A percentile compares a stretch with the other conserved stretches of the same genome.
These are phyloP conservation scores for Harmothoe impar DNA, from an alignment of 2,888 invertebrate species.

Conservation along the genomic window DNA sequence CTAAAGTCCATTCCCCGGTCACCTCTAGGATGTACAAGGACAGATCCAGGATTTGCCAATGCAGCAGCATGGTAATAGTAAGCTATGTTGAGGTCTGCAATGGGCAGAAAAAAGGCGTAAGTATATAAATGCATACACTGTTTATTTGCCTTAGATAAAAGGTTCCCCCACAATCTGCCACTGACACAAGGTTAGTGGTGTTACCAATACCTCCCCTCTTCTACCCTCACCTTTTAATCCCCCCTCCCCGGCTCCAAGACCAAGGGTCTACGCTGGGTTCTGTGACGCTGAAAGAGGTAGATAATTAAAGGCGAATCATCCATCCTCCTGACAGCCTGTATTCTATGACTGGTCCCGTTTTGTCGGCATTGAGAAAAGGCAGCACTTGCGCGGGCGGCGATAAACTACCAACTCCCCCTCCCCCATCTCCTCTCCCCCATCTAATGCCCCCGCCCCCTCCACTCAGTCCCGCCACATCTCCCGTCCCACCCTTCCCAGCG, in stretches of 20 bases:
- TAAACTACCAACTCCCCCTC: background rate
- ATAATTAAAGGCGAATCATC: constrained; percentile 17
- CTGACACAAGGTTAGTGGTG: background rate
- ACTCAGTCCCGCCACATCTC: background rate
- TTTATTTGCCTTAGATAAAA: too few relatives aligned
- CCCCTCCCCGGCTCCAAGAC: background rate
- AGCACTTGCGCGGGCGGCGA: constrained; percentile 10
- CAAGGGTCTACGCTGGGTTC: too few relatives aligned
- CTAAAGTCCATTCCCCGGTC: too few relatives aligned
- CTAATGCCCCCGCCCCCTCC: background rate
- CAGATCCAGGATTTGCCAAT: too few relatives aligned
- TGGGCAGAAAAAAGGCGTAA: too few relatives aligned
- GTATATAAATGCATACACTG: too few relatives aligned
- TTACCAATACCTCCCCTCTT: background rate
- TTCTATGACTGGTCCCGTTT: background rate
- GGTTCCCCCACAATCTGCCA: too few relatives aligned
- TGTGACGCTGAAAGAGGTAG: background rate
- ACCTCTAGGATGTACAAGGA: too few relatives aligned
- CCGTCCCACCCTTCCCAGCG: background rate
- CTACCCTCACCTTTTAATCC: background rate
- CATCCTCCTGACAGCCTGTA: background rate
- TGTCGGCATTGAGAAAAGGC: background rate
- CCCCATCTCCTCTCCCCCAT: background rate
- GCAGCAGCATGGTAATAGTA: too few relatives aligned
- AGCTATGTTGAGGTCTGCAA: too few relatives aligned